Conservation (phyloP, 2,797 vertebrate genomes). For the Coccyzus lansbergi region DNA sequence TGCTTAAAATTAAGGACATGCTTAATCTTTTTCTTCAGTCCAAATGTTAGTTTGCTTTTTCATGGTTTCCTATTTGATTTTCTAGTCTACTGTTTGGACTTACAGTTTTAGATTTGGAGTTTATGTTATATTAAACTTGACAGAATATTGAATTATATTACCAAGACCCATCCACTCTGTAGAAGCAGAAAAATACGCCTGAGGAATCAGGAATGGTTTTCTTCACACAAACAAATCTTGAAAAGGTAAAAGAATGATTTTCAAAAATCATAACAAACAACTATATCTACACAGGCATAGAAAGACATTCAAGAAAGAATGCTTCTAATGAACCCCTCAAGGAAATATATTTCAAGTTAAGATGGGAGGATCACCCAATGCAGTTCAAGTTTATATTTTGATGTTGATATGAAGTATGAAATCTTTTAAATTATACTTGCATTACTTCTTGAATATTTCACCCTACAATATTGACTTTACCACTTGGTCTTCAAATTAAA, state of each 20-base stretch:
- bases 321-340: neutral
- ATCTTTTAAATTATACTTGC: neutral
- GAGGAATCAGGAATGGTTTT: neutral
- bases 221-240: neutral
- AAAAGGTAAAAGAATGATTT: neutral
- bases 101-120: neutral
- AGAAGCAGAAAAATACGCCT: neutral
- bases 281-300: neutral
- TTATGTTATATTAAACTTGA: neutral
- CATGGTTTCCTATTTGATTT: neutral
- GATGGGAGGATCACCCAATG: neutral
- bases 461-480: neutral
- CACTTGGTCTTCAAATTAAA: neutral
- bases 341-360: neutral
- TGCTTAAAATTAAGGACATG: neutral
- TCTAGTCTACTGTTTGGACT: neutral
- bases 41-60: neutral
- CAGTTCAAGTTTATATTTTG: neutral
- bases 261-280: neutral
- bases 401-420: neutral
- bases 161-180: neutral
- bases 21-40: neutral
- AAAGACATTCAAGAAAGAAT: neutral
- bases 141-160: slow-evolving; percentile 1
- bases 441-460: neutral